A percentile compares a stretch with the other conserved stretches of the same genome.
Evolutionary conservation across 2,888 invertebrate genomes (phyloP).

Genomic region (Netelia fuscicornis): DNA sequence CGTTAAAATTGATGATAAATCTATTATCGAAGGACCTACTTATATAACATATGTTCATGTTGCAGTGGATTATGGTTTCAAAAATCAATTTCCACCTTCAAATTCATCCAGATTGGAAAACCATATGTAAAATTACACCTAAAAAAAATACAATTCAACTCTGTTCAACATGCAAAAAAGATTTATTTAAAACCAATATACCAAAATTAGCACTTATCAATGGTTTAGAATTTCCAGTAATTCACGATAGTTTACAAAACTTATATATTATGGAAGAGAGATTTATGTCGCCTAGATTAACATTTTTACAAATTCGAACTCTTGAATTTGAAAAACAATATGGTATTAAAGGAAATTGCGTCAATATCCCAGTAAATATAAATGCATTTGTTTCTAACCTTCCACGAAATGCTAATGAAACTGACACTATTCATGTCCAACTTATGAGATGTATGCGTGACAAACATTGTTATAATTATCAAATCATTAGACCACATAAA

Average conservation of each 20-base stretch:
- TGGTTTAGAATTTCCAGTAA: slow-evolving; percentile 62
- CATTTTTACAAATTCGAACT: slow-evolving; percentile 64
- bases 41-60: slow-evolving; percentile 42
- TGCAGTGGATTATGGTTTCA: slow-evolving; percentile 56
- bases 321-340: slow-evolving; percentile 62
- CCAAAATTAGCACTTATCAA: slow-evolving; percentile 59
- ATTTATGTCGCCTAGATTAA: slow-evolving; percentile 62
- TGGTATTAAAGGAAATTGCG: slow-evolving; percentile 64
- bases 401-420: slow-evolving; percentile 60
- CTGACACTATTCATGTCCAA: slow-evolving; percentile 59
- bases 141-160: slow-evolving; percentile 39
- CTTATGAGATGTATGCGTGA: slow-evolving; percentile 56
- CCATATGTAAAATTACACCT: slow-evolving; percentile 50
- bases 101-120: slow-evolving; percentile 44
- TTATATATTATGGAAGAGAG: slow-evolving; percentile 63
- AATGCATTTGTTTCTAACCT: slow-evolving; percentile 62
- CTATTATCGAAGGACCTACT: slow-evolving; percentile 51
- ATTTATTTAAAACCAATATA: slow-evolving; percentile 49
- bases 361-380: slow-evolving; percentile 67
- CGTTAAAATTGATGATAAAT: slow-evolving; percentile 21
- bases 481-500: slow-evolving; percentile 53
- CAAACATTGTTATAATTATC: slow-evolving; percentile 53
- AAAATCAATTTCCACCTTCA: slow-evolving; percentile 37
- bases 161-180: slow-evolving; percentile 54
- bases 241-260: slow-evolving; percentile 49